Evolutionary conservation across 2,888 invertebrate species (phyloP).

Genomic region (Tetragonula carbonaria): DNA sequence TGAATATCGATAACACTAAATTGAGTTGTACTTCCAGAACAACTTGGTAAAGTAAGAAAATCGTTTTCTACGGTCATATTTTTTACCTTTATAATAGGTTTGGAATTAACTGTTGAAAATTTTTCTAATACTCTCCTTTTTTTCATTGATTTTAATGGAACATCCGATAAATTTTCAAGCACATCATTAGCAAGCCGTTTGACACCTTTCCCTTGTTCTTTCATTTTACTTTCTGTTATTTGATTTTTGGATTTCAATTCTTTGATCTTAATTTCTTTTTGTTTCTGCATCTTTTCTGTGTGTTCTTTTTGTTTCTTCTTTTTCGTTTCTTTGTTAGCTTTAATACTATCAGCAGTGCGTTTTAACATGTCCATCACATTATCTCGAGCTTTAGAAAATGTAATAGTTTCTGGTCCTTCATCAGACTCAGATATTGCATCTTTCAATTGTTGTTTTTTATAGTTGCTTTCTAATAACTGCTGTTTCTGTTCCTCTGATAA

Average conservation of each 20-base stretch:
- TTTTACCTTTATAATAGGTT: not conserved
- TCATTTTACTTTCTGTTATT: not conserved
- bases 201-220: constrained; percentile 29
- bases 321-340: constrained; percentile 18
- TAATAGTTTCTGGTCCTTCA: constrained; percentile 15
- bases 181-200: constrained; percentile 75
- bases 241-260: constrained; percentile 15
- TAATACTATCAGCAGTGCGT: constrained; percentile 21
- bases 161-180: constrained; percentile 71
- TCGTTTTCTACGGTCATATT: constrained; percentile 45
- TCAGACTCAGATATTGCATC: constrained; percentile 1
- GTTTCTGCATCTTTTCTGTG: constrained; percentile 2
- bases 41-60: constrained; percentile 64
- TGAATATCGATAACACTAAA: constrained; percentile 74
- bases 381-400: constrained; percentile 31
- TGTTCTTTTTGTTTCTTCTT: constrained; percentile 28
- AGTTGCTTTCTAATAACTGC: not conserved
- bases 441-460: not conserved
- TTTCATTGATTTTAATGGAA: constrained; percentile 48
- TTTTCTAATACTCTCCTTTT: constrained; percentile 55
- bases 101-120: constrained; percentile 61
- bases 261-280: constrained; percentile 1
- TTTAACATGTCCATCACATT: constrained; percentile 26
- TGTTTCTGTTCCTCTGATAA: constrained; percentile 5
- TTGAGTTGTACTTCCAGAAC: constrained; percentile 75